A percentile compares a stretch with the other conserved stretches of the same genome.
These are phyloP conservation scores for Athene noctua DNA, from an alignment of 2,113 vertebrate genomes.

Conservation along the genomic window DNA sequence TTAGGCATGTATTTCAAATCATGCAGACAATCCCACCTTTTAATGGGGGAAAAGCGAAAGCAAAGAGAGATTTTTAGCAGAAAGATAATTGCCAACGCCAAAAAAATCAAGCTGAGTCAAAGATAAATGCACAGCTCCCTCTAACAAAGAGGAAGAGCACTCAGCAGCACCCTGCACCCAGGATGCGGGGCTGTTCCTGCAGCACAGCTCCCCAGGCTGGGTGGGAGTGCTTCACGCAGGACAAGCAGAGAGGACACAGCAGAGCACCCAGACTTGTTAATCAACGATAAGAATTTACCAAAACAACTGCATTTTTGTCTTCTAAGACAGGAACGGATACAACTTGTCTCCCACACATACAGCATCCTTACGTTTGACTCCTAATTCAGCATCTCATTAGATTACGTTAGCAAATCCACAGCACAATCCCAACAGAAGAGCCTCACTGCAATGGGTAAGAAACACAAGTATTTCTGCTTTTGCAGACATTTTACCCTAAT, in stretches of 20 bases:
- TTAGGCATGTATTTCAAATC: not conserved
- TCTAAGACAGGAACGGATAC: not conserved
- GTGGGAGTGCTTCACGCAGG: not conserved
- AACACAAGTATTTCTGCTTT: not conserved
- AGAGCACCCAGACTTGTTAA: not conserved
- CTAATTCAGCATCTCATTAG: not conserved
- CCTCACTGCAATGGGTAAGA: not conserved
- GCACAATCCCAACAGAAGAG: not conserved
- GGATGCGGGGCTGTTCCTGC: rapidly evolving
- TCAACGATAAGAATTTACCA: not conserved
- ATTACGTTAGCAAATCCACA: not conserved
- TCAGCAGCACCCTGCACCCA: not conserved
- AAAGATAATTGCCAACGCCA: not conserved
- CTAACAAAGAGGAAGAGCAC: not conserved
- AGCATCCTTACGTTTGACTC: not conserved
- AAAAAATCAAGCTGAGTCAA: not conserved
- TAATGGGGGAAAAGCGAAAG: not conserved
- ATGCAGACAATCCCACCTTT: not conserved
- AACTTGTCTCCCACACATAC: not conserved
- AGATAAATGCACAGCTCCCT: not conserved
- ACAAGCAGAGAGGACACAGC: not conserved
- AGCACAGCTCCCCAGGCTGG: not conserved
- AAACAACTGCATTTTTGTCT: not conserved
- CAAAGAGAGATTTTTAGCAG: not conserved
- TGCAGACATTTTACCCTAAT: not conserved